Evolutionary conservation across 2,113 vertebrate genomes (phyloP).

Genomic region (Datnioides undecimradiatus): DNA sequence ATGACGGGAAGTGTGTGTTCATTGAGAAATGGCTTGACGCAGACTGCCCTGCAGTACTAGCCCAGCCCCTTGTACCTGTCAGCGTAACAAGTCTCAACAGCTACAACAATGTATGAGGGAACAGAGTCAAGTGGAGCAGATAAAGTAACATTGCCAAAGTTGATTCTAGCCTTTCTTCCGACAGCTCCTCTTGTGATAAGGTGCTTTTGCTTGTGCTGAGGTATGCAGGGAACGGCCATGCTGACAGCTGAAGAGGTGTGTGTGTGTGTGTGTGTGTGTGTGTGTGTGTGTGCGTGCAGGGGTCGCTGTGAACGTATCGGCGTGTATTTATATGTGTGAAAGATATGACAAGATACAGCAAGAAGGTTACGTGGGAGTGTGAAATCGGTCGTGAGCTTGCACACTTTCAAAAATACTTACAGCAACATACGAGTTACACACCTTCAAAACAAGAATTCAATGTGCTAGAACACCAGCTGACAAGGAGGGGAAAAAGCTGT

Average conservation of each 20-base stretch:
- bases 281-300: neutral
- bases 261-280: constrained; percentile 23
- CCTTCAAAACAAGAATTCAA: neutral
- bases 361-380: neutral
- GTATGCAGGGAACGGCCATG: constrained; percentile 49
- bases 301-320: neutral
- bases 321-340: neutral
- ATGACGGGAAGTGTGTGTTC: constrained; percentile 42
- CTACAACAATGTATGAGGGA: constrained; percentile 61
- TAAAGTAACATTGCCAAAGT: constrained; percentile 25
- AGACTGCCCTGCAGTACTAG: constrained; percentile 35
- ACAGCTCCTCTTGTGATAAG: constrained; percentile 50
- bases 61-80: constrained; percentile 61
- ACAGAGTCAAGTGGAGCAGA: constrained; percentile 26
- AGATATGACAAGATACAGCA: neutral
- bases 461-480: constrained; percentile 26
- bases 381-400: neutral
- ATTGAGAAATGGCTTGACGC: constrained; percentile 70
- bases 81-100: constrained; percentile 78
- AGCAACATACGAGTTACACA: constrained; percentile 9
- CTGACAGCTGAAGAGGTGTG: constrained; percentile 45
- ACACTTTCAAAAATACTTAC: constrained; percentile 17
- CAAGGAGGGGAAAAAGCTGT: neutral
- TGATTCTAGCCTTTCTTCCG: constrained; percentile 41
- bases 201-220: constrained; percentile 25